Conservation (phyloP, 37 sponge, comb jelly and placozoan genomes). For the Mnemiopsis leidyi region DNA sequence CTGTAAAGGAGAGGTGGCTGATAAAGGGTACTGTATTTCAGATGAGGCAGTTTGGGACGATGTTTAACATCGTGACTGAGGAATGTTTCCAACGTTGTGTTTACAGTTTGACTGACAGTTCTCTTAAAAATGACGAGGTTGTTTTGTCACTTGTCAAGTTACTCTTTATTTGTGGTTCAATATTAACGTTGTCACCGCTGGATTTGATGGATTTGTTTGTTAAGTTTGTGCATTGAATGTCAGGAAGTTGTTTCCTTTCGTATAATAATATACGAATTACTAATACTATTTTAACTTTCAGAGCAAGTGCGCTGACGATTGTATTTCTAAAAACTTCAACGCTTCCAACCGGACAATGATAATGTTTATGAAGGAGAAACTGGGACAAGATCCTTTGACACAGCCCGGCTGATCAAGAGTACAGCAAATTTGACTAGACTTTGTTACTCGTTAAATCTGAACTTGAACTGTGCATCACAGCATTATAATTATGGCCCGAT, state of each 20-base stretch:
- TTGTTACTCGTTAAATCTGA: too few relatives aligned
- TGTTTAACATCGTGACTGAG: conserved; percentile 36
- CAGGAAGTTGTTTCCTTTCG: too few relatives aligned
- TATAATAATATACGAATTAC: too few relatives aligned
- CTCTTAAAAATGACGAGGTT: background rate
- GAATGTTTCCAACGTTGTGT: background rate
- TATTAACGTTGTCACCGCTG: too few relatives aligned
- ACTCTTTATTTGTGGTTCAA: too few relatives aligned
- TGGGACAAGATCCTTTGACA: conserved; percentile 4
- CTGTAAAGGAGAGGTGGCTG: too few relatives aligned
- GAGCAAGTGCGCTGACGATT: background rate
- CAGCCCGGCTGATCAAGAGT: background rate
- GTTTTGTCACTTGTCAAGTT: background rate
- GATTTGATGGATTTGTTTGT: too few relatives aligned
- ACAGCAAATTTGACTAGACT: too few relatives aligned
- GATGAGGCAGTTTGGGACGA: conserved; percentile 51
- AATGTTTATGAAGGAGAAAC: conserved; percentile 35
- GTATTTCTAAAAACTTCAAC: conserved; percentile 23
- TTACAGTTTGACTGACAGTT: background rate
- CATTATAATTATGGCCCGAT: too few relatives aligned
- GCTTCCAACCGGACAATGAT: conserved; percentile 42
- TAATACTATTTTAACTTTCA: conserved; percentile 16
- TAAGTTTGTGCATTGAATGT: too few relatives aligned
- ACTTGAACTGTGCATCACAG: too few relatives aligned
- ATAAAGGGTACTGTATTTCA: background rate